Evolutionary conservation across 2,113 vertebrate species (phyloP), one percentile per base, ranked within the genome.

Genomic region (Rhinolophus ferrumequinum): DNA sequence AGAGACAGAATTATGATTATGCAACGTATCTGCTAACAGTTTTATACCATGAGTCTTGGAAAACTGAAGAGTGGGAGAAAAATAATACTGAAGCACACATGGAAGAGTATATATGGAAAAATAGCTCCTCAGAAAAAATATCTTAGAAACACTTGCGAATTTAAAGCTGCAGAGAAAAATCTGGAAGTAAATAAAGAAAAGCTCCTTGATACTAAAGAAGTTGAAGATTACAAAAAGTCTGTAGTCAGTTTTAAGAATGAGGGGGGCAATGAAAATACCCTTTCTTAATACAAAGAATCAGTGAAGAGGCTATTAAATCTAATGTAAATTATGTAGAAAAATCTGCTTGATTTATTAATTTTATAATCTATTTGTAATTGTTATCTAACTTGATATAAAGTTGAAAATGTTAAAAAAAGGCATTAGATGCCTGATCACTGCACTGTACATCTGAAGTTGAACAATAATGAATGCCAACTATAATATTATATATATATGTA

Each of bases 31-130:
- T 54, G 52, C 52, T 19, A 54, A 54, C 52, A 54, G 52, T 54
- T 54, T 54, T 54, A 54, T 54, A 54, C 52, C 52, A 54, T 54
- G 52, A 54, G 52, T 54, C 52, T 54, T 54, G 52, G 99, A 99
- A 99, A 99, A 99, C 97, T 0, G 99, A 99, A 97, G 92, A 92
- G 3, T 99, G 99, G 99, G 99, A 99, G 97, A 98, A 98, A 0
- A 98, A 99, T 41, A 99, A 99, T 98, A 98, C 99, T 0, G 98
- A 98, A 69, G 99, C 98, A 22, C 99, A 99, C 98, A 99, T 99
- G 99, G 99, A 99, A 73, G 99, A 99, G 62, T 99, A 99, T 58
- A 77, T 98, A 56, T 99, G 99, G 99, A 99, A 99, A 96, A 99
- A 99, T 0, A 99, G 99, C 93, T 26, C 96, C 0, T 99, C 99